A percentile compares a stretch with the other conserved stretches of the same genome.
Evolutionary conservation across 2,113 vertebrate species (phyloP).

Genomic region (Hypomesus transpacificus): DNA sequence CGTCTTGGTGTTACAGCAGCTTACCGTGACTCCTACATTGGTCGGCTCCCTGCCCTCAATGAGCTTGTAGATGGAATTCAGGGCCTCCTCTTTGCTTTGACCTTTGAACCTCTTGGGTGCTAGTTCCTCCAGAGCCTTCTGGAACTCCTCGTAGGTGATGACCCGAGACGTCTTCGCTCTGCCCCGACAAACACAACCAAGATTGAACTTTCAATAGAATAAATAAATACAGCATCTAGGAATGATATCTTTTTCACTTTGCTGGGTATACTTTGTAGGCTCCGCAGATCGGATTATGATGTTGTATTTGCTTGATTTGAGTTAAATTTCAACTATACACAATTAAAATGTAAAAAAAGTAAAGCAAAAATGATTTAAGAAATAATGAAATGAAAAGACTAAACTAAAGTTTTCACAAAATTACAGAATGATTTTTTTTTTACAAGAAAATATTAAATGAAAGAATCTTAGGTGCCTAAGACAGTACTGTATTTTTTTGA

Average conservation of each 20-base stretch:
- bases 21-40: slow-evolving; percentile 87
- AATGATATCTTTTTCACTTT: neutral
- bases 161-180: slow-evolving; percentile 88
- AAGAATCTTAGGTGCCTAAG: too few species aligned
- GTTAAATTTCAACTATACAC: too few species aligned
- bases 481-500: too few species aligned
- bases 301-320: too few species aligned
- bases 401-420: neutral
- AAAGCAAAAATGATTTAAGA: neutral
- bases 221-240: neutral
- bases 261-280: too few species aligned
- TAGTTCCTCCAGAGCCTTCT: slow-evolving; percentile 84
- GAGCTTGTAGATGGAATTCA: slow-evolving; percentile 78
- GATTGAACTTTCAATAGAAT: too few species aligned
- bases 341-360: neutral
- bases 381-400: neutral
- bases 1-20: slow-evolving; percentile 28
- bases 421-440: neutral
- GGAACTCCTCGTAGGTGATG: slow-evolving; percentile 90
- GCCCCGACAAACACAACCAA: slow-evolving; percentile 19
- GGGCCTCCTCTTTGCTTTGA: slow-evolving; percentile 85
- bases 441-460: neutral
- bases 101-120: slow-evolving; percentile 88
- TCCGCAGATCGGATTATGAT: too few species aligned
- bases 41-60: slow-evolving; percentile 85